Base-by-base conservation (phyloP, 2,113 vertebrate genomes). In the Sinosuthora webbiana region DNA sequence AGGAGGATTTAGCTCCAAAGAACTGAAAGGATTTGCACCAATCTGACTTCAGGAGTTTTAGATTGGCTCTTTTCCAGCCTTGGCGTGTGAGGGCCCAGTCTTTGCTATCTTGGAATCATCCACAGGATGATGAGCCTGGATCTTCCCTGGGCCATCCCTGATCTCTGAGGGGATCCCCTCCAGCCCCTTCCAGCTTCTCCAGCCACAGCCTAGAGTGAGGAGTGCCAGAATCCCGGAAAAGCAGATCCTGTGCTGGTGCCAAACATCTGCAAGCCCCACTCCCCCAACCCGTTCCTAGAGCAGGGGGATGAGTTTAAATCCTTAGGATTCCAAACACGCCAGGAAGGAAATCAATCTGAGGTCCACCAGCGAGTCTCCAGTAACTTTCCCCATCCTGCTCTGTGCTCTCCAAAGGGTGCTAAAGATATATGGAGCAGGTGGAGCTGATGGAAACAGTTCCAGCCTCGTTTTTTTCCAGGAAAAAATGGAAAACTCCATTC, bases 131-230 rank as follows among this genome's bases (percentile, higher is more conserved):
- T 27, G 35, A 45, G 33, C 23, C 68, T 23, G 52, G 44, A 50
- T 52, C 39, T 52, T 67, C 7, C 52, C 45, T 17, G 13, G 45
- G 23, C 28, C 52, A 14, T 30, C 52, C 44, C 52, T 14, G 33
- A 13, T n/a, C 13, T 60, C 60, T 0, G 1, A 25, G n/a, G n/a
- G 14, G 30, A 47, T 50, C 20, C 16, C 45, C 44, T 73, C 31
- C 76, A 18, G 16, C 12, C 37, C 44, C 25, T 75, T 52, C 28
- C 77, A 30, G 9, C 33, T 45, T 30, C 39, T 53, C 28, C 52
- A 14, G 28, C 11, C 44, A 10, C 65, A 44, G 1, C 3, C 9
- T 0, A 0, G 37, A 20, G 44, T 1, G 0, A 24, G 64, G 65
- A 65, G 37, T 2, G 0, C 70, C 10, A 1, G 8, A 25, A 68